Evolutionary conservation across 2,113 vertebrate species (phyloP), one percentile per base, ranked within the genome.

Genomic region (Hippocampus zosterae): DNA sequence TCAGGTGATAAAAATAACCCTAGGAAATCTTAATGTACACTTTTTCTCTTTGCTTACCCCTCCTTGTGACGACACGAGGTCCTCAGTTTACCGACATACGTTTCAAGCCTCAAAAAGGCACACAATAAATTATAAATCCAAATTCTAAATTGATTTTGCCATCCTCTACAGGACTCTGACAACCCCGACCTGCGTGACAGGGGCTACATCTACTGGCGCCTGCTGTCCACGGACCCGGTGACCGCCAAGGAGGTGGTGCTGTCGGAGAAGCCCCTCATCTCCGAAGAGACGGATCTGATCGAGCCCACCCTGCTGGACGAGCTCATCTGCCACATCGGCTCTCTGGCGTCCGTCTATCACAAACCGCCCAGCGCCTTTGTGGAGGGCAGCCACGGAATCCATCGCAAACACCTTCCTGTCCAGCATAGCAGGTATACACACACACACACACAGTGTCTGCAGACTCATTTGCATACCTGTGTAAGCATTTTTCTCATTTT

Each of bases 141-240:
- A n/a, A 23, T 37, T 19, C 0, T n/a, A n/a, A n/a, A 27, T 65
- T 69, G 3, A 60, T 27, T 40, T 59, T 23, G 2, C 40, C 21
- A 9, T 65, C 25, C 23, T 55, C 50, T 33, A 56, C 87, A 99
- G 97, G 97, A 99, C 88, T 99, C 97, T 0, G 97, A 99, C 88
- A 99, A 99, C 88, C 97, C 97, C 21, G 97, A 99, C 88, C 93
- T 99, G 77, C 94, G 97, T n/a, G 97, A 99, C 81, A 90, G 96
- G 1, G 97, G 97, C 81, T 99, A 98, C 89, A 99, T 99, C 88
- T 99, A 99, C 75, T 98, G 97, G 97, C 96, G 97, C 68, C 93
- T 99, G 74, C 90, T 99, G 70, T 99, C 97, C 81, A 99, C 97
- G 0, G 97, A 99, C 73, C 97, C 97, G 0, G 97, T 99, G 76